Conservation (phyloP, 37 sponge, comb jelly and placozoan species). For the Corticium candelabrum region DNA sequence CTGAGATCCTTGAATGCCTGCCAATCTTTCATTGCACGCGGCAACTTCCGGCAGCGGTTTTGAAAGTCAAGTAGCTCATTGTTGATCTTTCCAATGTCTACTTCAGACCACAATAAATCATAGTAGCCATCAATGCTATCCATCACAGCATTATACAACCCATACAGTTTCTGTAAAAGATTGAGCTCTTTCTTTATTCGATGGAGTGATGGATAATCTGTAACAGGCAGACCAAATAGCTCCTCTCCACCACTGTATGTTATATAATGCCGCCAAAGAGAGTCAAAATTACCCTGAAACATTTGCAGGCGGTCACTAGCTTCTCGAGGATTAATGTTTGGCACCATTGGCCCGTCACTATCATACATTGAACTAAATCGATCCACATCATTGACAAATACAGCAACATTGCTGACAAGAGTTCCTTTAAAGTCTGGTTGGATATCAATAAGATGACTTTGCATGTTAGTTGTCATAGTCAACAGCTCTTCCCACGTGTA, state of each 20-base stretch:
- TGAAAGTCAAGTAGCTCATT: conserved; percentile 86
- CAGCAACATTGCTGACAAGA: too few species aligned
- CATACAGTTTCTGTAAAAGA: conserved; percentile 91
- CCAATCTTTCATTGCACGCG: conserved; percentile 93
- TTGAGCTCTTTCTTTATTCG: conserved; percentile 63
- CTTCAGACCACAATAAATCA: conserved; percentile 86
- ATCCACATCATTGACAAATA: too few species aligned
- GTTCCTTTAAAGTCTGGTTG: too few species aligned
- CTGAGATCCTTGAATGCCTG: conserved; percentile 86
- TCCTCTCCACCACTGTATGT: conserved; percentile 90
- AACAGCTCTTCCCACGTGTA: too few species aligned
- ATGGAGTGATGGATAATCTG: conserved; percentile 72
- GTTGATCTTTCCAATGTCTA: conserved; percentile 92
- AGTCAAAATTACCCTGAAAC: neutral
- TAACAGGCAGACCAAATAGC: conserved; percentile 55
- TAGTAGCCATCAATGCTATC: conserved; percentile 80
- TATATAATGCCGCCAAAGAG: conserved; percentile 1
- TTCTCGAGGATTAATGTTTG: neutral
- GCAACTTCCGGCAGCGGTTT: conserved; percentile 90
- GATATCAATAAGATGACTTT: too few species aligned
- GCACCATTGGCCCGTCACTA: neutral
- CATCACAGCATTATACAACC: conserved; percentile 74
- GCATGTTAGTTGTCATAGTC: too few species aligned
- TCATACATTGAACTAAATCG: neutral
- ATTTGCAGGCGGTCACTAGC: neutral